phyloP scores from a whole-genome alignment of 2,113 vertebrate species.

The Solea senegalensis region DNA sequence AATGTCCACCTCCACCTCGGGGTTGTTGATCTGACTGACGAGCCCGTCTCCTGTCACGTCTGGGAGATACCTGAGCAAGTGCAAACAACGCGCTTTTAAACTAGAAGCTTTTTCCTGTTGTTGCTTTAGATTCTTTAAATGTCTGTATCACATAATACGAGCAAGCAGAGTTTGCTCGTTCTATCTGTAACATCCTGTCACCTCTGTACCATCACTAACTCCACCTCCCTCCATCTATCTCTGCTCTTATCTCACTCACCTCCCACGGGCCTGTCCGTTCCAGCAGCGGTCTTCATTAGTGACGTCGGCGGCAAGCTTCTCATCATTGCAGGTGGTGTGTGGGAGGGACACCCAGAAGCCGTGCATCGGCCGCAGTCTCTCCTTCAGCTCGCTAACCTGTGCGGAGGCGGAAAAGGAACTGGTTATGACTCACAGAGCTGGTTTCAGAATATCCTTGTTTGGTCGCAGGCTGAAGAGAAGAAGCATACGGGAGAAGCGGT shows the following conservation, averaged over 20 bases:
- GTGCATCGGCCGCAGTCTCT: conserved; percentile 84
- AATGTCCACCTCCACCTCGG: conserved; percentile 85
- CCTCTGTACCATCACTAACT: conserved; percentile 40
- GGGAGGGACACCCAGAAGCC: conserved; percentile 90
- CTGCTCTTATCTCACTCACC: conserved; percentile 62
- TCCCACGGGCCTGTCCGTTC: conserved; percentile 83
- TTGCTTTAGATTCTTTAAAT: too few relatives aligned
- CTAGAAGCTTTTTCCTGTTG: too few relatives aligned
- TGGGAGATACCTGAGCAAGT: conserved; percentile 81
- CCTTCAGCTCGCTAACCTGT: conserved; percentile 88
- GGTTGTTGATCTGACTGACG: conserved; percentile 87
- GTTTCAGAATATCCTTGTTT: conserved; percentile 55
- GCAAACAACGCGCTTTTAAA: not conserved
- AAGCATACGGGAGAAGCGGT: conserved; percentile 39
- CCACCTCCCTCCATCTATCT: conserved; percentile 3
- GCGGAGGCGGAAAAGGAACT: conserved; percentile 46
- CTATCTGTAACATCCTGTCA: conserved; percentile 53
- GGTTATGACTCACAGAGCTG: conserved; percentile 66
- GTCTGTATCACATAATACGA: too few relatives aligned
- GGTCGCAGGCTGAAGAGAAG: conserved; percentile 32
- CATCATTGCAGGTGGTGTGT: conserved; percentile 86
- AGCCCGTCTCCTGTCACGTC: conserved; percentile 83
- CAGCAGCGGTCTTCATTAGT: conserved; percentile 89
- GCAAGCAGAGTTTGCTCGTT: conserved; percentile 31
- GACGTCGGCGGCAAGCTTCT: conserved; percentile 84